Conservation (phyloP, 1,140 invertebrate species). For the Hirudo medicinalis region DNA sequence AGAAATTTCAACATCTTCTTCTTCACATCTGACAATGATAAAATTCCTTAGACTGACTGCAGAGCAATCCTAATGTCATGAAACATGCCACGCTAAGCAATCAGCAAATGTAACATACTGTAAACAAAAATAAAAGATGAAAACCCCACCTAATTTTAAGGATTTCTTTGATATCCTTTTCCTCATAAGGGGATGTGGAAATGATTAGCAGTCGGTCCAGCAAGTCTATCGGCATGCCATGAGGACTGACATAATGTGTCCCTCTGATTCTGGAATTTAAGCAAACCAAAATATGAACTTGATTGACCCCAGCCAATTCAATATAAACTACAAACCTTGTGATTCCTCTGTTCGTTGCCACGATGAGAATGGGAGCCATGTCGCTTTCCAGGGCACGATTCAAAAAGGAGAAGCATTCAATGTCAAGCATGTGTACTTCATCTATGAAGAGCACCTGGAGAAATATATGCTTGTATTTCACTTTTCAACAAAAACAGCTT, state of each 20-base stretch:
- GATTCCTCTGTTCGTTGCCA: constrained; percentile 97
- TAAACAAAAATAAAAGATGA: neutral
- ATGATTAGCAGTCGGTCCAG: constrained; percentile 91
- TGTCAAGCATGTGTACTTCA: constrained; percentile 92
- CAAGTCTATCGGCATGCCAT: constrained; percentile 90
- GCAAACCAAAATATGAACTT: neutral
- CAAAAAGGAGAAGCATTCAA: constrained; percentile 94
- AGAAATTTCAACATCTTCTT: constrained; percentile 90
- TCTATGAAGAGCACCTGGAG: constrained; percentile 46
- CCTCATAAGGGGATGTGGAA: constrained; percentile 70
- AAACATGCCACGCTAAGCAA: neutral
- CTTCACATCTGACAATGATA: constrained; percentile 48
- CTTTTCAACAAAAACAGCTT: constrained; percentile 1
- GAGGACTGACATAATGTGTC: constrained; percentile 80
- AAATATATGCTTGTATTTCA: constrained; percentile 18
- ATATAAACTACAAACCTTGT: constrained; percentile 44
- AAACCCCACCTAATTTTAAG: constrained; percentile 61
- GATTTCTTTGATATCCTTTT: constrained; percentile 80
- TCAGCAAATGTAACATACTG: neutral
- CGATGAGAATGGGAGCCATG: constrained; percentile 90
- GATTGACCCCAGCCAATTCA: neutral
- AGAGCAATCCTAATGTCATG: too few relatives aligned
- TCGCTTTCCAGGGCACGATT: constrained; percentile 92
- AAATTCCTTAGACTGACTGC: constrained; percentile 49
- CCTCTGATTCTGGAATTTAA: constrained; percentile 61